Percentiles rank a stretch among this genome's conserved stretches.
phyloP scores from a whole-genome alignment of 1,140 invertebrate genomes.

The Atta cephalotes region DNA sequence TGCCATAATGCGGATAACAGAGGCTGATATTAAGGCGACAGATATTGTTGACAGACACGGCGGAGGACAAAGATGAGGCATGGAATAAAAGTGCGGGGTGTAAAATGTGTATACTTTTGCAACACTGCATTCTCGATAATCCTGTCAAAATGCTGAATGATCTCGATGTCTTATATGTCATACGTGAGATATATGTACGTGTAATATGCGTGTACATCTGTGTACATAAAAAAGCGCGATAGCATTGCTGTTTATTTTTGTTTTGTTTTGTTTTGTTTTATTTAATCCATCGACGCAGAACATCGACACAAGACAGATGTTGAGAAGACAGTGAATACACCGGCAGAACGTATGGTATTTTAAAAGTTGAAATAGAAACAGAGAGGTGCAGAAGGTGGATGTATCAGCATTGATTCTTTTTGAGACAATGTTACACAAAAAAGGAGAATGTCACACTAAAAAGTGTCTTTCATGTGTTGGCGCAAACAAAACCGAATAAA shows the following conservation, averaged over 20 bases:
- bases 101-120: conserved; percentile 12
- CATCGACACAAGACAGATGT: conserved; percentile 67
- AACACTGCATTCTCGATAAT: not conserved
- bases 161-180: conserved; percentile 9
- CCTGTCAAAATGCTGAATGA: not conserved
- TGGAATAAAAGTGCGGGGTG: conserved; percentile 28
- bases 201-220: conserved; percentile 15
- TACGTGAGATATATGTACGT: not conserved
- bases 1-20: conserved; percentile 47
- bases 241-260: conserved; percentile 39
- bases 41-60: conserved; percentile 55
- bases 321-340: conserved; percentile 60
- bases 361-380: conserved; percentile 18
- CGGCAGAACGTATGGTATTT: conserved; percentile 46
- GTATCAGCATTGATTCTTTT: conserved; percentile 12
- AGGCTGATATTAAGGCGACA: conserved; percentile 67
- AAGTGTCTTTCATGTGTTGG: not conserved
- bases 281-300: conserved; percentile 66
- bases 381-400: not conserved
- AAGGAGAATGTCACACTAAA: conserved; percentile 23
- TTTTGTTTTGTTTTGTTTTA: conserved; percentile 3
- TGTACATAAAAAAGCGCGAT: conserved; percentile 52
- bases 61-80: conserved; percentile 37
- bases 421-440: conserved; percentile 6
- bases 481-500: not conserved